phyloP scores from a whole-genome alignment of 1,140 invertebrate species.

The Lordiphosa mommai region DNA sequence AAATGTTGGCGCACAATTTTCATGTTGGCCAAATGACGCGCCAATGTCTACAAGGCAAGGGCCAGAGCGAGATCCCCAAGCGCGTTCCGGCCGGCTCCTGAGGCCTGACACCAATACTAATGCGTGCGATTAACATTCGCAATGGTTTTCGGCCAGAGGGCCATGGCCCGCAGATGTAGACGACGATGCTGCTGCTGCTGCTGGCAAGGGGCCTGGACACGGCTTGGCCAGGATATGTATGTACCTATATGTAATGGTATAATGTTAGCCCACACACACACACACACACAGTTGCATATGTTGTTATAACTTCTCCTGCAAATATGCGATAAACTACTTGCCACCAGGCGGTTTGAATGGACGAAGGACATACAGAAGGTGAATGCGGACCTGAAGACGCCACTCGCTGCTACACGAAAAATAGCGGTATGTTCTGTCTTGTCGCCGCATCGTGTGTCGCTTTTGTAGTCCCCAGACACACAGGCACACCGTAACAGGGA shows the following conservation, averaged over 20 bases:
- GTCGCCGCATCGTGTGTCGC: constrained; percentile 26
- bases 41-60: constrained; percentile 34
- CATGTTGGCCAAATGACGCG: constrained; percentile 58
- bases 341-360: constrained; percentile 17
- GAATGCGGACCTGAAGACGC: constrained; percentile 1
- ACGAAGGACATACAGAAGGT: constrained; percentile 1
- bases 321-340: constrained; percentile 76
- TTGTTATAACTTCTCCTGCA: constrained; percentile 61
- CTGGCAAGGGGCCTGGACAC: constrained; percentile 17
- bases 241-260: constrained; percentile 27
- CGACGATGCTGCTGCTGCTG: neutral
- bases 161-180: constrained; percentile 5
- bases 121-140: constrained; percentile 71
- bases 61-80: constrained; percentile 24
- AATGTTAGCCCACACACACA: constrained; percentile 31
- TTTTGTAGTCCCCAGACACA: constrained; percentile 11
- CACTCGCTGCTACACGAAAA: constrained; percentile 38
- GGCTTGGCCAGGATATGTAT: constrained; percentile 8
- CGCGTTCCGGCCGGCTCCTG: constrained; percentile 31
- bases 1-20: constrained; percentile 52
- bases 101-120: constrained; percentile 75
- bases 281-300: constrained; percentile 45
- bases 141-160: constrained; percentile 32
- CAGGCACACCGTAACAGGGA: neutral
- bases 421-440: constrained; percentile 52